These are phyloP conservation scores for Laspeyria flexula DNA, from an alignment of 2,888 invertebrate species.

Conservation along the genomic window DNA sequence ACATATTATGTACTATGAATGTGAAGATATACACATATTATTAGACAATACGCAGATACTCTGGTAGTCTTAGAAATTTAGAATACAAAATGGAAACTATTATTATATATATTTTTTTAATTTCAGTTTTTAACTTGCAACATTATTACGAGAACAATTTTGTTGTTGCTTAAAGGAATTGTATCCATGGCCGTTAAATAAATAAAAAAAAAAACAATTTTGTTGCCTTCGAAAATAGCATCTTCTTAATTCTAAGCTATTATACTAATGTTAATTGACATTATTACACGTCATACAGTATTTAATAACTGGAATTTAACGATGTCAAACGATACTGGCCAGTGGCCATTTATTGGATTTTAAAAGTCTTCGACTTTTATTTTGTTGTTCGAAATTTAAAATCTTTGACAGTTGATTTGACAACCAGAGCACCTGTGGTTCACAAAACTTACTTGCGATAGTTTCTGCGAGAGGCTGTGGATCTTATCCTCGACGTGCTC, in stretches of 20 bases:
- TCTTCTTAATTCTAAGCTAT: no score
- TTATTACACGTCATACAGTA: not conserved
- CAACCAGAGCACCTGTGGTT: slow-evolving; percentile 60
- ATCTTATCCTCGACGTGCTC: slow-evolving; percentile 91
- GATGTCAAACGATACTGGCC: no score
- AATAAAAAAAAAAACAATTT: no score
- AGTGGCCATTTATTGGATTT: no score
- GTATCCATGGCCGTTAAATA: no score
- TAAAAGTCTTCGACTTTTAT: not conserved
- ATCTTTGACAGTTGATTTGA: slow-evolving; percentile 5
- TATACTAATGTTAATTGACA: slow-evolving; percentile 15
- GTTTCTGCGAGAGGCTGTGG: slow-evolving; percentile 90
- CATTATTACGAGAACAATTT: not conserved
- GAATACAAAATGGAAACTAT: not conserved
- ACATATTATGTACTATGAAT: slow-evolving; percentile 47
- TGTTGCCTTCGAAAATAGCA: no score
- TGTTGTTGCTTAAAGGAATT: no score
- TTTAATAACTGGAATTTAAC: no score
- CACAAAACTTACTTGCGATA: slow-evolving; percentile 89
- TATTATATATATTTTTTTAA: not conserved
- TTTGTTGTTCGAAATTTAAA: not conserved
- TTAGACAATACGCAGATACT: slow-evolving; percentile 46
- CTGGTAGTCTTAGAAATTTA: slow-evolving; percentile 56
- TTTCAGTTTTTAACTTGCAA: not conserved
- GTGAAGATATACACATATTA: slow-evolving; percentile 50